Conservation (phyloP, 2,797 vertebrate species). For the Odontamblyopus lacepedii region DNA sequence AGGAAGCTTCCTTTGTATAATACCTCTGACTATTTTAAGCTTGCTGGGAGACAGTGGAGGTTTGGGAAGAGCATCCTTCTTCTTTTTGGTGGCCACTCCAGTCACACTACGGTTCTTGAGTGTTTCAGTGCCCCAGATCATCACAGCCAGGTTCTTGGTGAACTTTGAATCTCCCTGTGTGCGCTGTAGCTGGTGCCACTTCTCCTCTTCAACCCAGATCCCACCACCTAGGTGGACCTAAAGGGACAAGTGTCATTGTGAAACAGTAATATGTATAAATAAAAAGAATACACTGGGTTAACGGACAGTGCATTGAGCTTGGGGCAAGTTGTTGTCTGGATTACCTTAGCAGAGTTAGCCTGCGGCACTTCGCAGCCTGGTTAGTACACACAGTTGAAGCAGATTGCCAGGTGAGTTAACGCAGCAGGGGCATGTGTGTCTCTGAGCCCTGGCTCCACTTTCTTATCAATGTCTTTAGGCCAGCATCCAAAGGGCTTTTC, state of each 20-base stretch:
- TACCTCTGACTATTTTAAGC: conserved; percentile 98
- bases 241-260: not conserved
- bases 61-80: conserved; percentile 97
- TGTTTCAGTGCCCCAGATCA: conserved; percentile 99
- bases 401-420: conserved; percentile 62
- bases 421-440: conserved; percentile 53
- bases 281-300: conserved; percentile 10
- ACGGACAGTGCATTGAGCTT: conserved; percentile 44
- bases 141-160: conserved; percentile 98
- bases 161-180: conserved; percentile 99
- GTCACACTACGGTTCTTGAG: conserved; percentile 99
- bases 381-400: conserved; percentile 42
- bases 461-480: conserved; percentile 76
- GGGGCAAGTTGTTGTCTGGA: conserved; percentile 46
- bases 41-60: conserved; percentile 98
- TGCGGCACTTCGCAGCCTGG: conserved; percentile 32
- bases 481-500: conserved; percentile 74
- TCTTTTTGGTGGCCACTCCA: conserved; percentile 98
- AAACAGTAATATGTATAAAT: conserved; percentile 1
- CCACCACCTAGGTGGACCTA: conserved; percentile 98
- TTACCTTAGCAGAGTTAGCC: conserved; percentile 52
- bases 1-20: conserved; percentile 21
- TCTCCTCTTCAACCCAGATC: conserved; percentile 99
- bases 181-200: conserved; percentile 98
- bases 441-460: conserved; percentile 55